Conservation (phyloP, 2,888 invertebrate genomes). For the Drosophila planitibia region DNA sequence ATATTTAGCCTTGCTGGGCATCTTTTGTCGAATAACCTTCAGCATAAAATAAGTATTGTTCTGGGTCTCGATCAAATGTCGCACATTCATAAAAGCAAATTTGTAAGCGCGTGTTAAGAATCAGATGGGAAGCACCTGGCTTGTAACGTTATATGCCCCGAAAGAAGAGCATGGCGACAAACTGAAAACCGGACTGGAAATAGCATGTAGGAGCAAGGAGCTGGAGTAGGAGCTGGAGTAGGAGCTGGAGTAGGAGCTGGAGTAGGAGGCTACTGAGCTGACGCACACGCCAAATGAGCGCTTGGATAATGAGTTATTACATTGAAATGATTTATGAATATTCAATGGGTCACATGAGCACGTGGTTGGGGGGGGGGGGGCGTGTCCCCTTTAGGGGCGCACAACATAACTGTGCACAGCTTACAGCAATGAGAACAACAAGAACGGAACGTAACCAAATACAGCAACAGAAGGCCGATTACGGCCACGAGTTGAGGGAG, state of each 20-base stretch:
- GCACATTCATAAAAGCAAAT: neutral
- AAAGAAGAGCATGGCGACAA: constrained; percentile 15
- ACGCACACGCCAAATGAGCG: constrained; percentile 39
- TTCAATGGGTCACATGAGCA: constrained; percentile 69
- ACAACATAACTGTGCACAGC: constrained; percentile 55
- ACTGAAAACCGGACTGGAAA: constrained; percentile 1
- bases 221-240: neutral
- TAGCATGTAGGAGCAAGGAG: constrained; percentile 14
- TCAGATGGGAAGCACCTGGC: constrained; percentile 49
- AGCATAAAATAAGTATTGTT: neutral
- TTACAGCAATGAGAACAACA: constrained; percentile 22
- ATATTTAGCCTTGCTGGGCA: neutral
- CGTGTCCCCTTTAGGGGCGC: constrained; percentile 17
- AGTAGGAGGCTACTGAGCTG: neutral
- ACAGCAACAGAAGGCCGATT: constrained; percentile 40
- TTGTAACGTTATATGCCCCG: constrained; percentile 54
- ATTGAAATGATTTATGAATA: constrained; percentile 74
- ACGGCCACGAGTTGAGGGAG: constrained; percentile 19
- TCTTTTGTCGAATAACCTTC: neutral
- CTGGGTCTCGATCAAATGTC: constrained; percentile 6
- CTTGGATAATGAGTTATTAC: constrained; percentile 75
- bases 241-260: neutral
- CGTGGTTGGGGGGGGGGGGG: constrained; percentile 21
- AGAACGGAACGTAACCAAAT: constrained; percentile 57
- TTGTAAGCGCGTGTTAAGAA: constrained; percentile 23